Evolutionary conservation across 2,113 vertebrate genomes (phyloP), one percentile per base, ranked within the genome.

Genomic region (Fregetta grallaria): DNA sequence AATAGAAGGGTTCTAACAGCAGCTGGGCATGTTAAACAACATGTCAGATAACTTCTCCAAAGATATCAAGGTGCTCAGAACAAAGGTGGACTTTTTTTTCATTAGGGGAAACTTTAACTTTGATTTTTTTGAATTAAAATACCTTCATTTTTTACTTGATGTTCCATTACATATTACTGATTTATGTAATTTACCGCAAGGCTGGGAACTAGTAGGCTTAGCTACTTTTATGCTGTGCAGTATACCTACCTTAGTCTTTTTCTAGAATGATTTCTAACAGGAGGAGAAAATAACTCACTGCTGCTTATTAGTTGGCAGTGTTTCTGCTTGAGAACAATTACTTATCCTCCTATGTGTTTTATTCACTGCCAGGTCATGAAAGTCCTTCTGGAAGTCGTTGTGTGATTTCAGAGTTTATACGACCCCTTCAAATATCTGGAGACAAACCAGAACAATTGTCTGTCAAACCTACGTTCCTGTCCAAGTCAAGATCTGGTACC

Each of bases 361-460:
- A 82, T 66, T 68, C 7, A 0, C 42, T 66, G 52, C 26, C 98
- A 99, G 99, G 98, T 97, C 98, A 98, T 95, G 99, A 99, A 83
- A 98, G 98, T 73, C 78, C 98, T 25, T 30, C 95, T 11, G 97
- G 98, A 84, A 98, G 98, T 92, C 98, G 97, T 94, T 97, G 98
- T 88, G 98, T 98, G 97, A 99, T 99, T 50, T 98, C 99, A 2
- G 99, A 99, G 92, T 99, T 98, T 61, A 98, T 99, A 87, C 98
- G 98, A 83, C 98, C 99, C 62, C 98, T 99, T 36, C 98, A 98
- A 11, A 97, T 98, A 50, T 98, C 98, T 16, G 97, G 98, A 91
- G 99, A 99, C 96, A 99, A 99, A 94, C 98, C 98, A 5, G 99
- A 99, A 91, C 98, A 99, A 29, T 97, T 99, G 74, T 98, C 98